Conservation (phyloP, 2,888 invertebrate species). For the Drosophila subquinaria region DNA sequence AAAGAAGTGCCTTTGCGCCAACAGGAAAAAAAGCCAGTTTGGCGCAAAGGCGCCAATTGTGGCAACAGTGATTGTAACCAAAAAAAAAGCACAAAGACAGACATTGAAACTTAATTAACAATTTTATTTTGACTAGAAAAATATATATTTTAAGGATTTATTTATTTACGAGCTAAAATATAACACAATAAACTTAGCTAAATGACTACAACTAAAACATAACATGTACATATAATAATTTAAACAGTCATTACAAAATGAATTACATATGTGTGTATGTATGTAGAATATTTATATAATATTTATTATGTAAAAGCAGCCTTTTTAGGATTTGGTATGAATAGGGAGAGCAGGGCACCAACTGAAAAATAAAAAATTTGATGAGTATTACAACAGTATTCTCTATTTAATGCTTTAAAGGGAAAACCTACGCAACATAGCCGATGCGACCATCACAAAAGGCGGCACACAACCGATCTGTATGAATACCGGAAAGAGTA, state of each 20-base stretch:
- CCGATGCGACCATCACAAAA: conserved; percentile 89
- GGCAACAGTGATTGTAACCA: too few relatives aligned
- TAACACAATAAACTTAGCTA: too few relatives aligned
- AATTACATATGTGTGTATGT: too few relatives aligned
- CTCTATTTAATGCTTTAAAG: not conserved
- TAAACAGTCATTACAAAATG: not conserved
- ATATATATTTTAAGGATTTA: too few relatives aligned
- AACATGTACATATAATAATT: too few relatives aligned
- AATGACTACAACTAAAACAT: conserved; percentile 2
- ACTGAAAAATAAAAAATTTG: conserved; percentile 47
- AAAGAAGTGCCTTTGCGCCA: too few relatives aligned
- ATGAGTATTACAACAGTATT: not conserved
- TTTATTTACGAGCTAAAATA: too few relatives aligned
- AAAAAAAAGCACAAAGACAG: too few relatives aligned
- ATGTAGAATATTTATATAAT: not conserved
- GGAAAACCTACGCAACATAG: conserved; percentile 87
- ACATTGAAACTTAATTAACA: too few relatives aligned
- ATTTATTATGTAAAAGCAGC: conserved; percentile 55
- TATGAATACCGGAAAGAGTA: conserved; percentile 90
- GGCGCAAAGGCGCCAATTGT: too few relatives aligned
- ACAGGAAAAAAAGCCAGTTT: too few relatives aligned
- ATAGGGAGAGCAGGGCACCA: conserved; percentile 68
- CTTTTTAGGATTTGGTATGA: conserved; percentile 73
- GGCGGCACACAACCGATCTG: conserved; percentile 90
- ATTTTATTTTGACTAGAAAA: too few relatives aligned